Conservation (phyloP, 2,113 vertebrate genomes). For the Galeopterus variegatus region DNA sequence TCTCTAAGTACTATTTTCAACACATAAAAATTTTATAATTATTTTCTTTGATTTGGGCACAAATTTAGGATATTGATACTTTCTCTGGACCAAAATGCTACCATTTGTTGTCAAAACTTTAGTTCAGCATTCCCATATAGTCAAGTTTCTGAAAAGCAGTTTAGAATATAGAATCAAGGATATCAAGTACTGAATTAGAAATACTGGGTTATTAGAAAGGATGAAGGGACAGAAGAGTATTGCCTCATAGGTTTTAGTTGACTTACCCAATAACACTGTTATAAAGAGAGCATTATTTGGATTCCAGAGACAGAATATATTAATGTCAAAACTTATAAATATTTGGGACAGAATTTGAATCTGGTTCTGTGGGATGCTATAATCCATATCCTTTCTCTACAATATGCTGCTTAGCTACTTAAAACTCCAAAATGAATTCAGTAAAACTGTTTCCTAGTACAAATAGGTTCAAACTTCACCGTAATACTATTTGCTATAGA, state of each 20-base stretch:
- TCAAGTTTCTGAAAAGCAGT: slow-evolving; percentile 53
- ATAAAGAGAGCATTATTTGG: background rate
- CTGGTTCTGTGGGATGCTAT: background rate
- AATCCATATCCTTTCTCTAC: background rate
- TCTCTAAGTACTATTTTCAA: slow-evolving; percentile 74
- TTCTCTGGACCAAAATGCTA: slow-evolving; percentile 46
- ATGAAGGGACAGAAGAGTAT: background rate
- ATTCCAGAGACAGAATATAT: slow-evolving; percentile 19
- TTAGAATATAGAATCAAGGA: slow-evolving; percentile 47
- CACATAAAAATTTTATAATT: slow-evolving; percentile 70
- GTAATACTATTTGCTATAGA: background rate
- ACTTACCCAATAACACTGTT: background rate
- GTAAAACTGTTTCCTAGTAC: background rate
- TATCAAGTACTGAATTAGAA: slow-evolving; percentile 47
- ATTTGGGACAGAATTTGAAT: slow-evolving; percentile 15
- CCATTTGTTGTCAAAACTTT: slow-evolving; percentile 60
- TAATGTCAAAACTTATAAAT: slow-evolving; percentile 4
- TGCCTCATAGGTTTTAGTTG: slow-evolving; percentile 48
- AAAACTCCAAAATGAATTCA: background rate
- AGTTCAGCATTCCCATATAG: slow-evolving; percentile 3
- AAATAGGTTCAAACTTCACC: background rate
- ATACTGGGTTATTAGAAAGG: slow-evolving; percentile 20
- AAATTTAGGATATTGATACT: slow-evolving; percentile 61
- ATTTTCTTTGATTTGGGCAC: slow-evolving; percentile 70
- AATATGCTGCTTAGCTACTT: slow-evolving; percentile 17